Base-by-base conservation (phyloP, 2,113 vertebrate species). In the Tychaedon coryphoeus region DNA sequence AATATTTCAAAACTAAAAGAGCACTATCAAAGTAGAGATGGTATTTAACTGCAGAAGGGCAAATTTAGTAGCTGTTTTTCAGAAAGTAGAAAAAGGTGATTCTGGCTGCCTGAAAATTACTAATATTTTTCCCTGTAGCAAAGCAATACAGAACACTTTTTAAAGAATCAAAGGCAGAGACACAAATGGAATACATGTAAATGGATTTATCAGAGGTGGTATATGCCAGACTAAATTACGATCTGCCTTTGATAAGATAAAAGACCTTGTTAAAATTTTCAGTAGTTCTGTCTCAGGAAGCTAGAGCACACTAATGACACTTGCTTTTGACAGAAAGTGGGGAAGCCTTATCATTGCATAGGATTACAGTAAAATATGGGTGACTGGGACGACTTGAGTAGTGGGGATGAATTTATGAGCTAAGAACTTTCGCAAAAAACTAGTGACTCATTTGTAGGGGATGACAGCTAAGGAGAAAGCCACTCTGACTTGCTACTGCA, bases 221-320 rank as follows among this genome's bases (percentile, higher is more conserved):
- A 17, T 62, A 51, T 88, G 82, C 60, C 95, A 94, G 54, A 50
- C 19, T 69, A 72, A 65, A 75, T 90, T 75, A 94, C 56, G n/a
- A 50, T 77, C 64, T 93, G 75, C 72, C 65, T 94, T 76, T 94
- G 83, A 31, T 83, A 74, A 91, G 86, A 61, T 40, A 72, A 66
- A 88, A 92, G 71, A 70, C 40, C 70, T 53, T 82, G 81, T 78
- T 93, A 94, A 93, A 92, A 77, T 64, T 92, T 93, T 92, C 72
- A 80, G 60, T 76, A 77, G 67, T 31, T 76, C 70, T 88, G 75
- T 69, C 56, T 86, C 22, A 8, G 85, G 31, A 93, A 36, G 79
- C 10, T 74, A 79, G 29, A 80, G 75, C 16, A 3, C 1, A 2
- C n/a, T 83, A 58, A 36, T 57, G 47, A 61, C 34, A 6, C 33